A percentile compares a stretch with the other conserved stretches of the same genome.
Conservation (phyloP, 2,888 invertebrate species). For the Rhamnusium bicolor region DNA sequence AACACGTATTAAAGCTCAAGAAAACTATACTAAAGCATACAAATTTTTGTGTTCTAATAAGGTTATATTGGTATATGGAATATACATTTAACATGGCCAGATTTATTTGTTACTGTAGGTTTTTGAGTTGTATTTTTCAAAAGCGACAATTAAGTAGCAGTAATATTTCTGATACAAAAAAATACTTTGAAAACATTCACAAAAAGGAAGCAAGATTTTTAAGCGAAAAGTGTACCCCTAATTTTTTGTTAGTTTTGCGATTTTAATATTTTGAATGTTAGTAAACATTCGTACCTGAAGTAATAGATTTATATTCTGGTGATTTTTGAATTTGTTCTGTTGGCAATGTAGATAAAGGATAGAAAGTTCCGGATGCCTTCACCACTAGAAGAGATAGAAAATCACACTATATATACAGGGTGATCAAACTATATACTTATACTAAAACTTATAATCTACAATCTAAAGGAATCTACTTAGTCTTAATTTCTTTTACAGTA, state of each 20-base stretch:
- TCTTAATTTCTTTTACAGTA: background rate
- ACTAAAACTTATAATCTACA: slow-evolving; percentile 8
- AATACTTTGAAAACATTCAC: background rate
- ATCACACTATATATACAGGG: slow-evolving; percentile 59
- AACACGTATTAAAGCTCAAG: background rate
- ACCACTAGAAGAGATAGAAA: slow-evolving; percentile 81
- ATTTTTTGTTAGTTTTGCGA: slow-evolving; percentile 15
- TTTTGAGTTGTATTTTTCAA: background rate
- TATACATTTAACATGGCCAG: no score
- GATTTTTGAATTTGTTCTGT: slow-evolving; percentile 72
- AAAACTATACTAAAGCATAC: background rate
- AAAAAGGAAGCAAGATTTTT: background rate
- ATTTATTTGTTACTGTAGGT: no score
- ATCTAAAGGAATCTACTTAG: slow-evolving; percentile 1
- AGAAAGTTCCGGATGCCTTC: slow-evolving; percentile 94
- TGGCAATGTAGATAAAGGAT: slow-evolving; percentile 82
- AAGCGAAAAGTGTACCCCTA: background rate
- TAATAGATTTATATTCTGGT: slow-evolving; percentile 73
- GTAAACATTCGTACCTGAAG: slow-evolving; percentile 73
- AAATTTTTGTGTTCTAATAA: background rate
- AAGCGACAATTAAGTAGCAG: background rate
- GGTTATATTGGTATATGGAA: no score
- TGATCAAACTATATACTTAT: slow-evolving; percentile 32
- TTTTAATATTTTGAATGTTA: slow-evolving; percentile 48
- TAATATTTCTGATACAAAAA: background rate